A percentile compares a stretch with the other conserved stretches of the same genome.
Evolutionary conservation across 2,797 vertebrate species (phyloP).

Genomic region (Euphonia xanthogaster): DNA sequence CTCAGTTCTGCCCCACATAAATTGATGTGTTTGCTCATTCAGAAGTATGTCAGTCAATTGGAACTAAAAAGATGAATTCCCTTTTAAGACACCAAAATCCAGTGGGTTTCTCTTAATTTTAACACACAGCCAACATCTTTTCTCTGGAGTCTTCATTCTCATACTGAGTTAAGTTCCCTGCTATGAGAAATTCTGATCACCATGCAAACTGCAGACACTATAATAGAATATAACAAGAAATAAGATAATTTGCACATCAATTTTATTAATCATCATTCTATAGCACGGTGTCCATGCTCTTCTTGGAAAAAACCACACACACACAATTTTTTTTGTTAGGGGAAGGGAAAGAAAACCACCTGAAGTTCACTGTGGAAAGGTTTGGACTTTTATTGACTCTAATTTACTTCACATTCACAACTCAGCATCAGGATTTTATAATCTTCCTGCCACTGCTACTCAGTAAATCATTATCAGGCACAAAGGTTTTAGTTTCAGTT

Average conservation of each 20-base stretch:
- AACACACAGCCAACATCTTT: not conserved
- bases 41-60: not conserved
- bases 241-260: not conserved
- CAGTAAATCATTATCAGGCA: constrained; percentile 63
- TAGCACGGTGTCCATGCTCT: not conserved
- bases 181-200: not conserved
- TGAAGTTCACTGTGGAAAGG: not conserved
- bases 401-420: constrained; percentile 68
- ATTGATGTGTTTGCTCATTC: not conserved
- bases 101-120: not conserved
- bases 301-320: not conserved
- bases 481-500: constrained; percentile 65
- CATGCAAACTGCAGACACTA: not conserved
- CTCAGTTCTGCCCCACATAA: not conserved
- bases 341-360: not conserved
- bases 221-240: not conserved
- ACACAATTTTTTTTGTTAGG: not conserved
- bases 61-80: not conserved
- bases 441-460: constrained; percentile 28
- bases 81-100: not conserved
- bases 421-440: constrained; percentile 24
- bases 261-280: not conserved
- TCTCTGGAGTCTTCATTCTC: not conserved
- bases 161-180: not conserved
- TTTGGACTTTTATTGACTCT: constrained; percentile 63